These are phyloP conservation scores for Penaeus chinensis DNA, from an alignment of 1,140 invertebrate genomes.

Conservation along the genomic window DNA sequence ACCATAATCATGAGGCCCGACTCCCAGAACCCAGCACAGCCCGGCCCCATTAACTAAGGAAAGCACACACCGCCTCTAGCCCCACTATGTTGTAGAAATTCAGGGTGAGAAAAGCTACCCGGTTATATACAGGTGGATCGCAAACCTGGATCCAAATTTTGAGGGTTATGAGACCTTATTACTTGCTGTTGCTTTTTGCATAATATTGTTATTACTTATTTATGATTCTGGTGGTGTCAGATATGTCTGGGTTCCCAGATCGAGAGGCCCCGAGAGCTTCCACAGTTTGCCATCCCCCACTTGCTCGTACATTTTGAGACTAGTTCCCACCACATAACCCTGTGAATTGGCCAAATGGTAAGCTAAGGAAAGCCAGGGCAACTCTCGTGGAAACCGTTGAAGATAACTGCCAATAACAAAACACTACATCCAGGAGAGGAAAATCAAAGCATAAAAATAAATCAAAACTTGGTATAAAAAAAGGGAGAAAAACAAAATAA, in stretches of 20 bases:
- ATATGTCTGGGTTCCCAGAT: conserved; percentile 37
- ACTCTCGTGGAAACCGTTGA: conserved; percentile 59
- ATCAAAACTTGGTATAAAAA: conserved; percentile 33
- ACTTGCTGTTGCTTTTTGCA: background rate
- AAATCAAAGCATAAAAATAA: conserved; percentile 50
- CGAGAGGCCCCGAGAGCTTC: conserved; percentile 43
- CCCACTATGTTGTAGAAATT: conserved; percentile 32
- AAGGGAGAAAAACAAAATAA: background rate
- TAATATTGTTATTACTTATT: no score
- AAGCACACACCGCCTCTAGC: conserved; percentile 56
- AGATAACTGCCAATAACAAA: conserved; percentile 55
- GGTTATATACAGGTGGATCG: conserved; percentile 52
- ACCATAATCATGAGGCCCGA: conserved; percentile 19
- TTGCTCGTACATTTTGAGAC: conserved; percentile 25
- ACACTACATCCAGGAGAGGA: conserved; percentile 57
- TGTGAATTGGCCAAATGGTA: conserved; percentile 52
- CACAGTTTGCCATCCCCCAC: conserved; percentile 38
- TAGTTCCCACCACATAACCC: conserved; percentile 33
- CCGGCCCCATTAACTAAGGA: conserved; percentile 46
- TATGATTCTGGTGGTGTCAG: conserved; percentile 53
- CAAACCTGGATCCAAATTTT: conserved; percentile 49
- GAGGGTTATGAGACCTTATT: conserved; percentile 47
- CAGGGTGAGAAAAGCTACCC: conserved; percentile 50
- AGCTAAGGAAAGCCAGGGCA: conserved; percentile 54
- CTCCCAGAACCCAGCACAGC: conserved; percentile 37